phyloP scores from a whole-genome alignment of 2,113 vertebrate species.

The Paradoxurus hermaphroditus region DNA sequence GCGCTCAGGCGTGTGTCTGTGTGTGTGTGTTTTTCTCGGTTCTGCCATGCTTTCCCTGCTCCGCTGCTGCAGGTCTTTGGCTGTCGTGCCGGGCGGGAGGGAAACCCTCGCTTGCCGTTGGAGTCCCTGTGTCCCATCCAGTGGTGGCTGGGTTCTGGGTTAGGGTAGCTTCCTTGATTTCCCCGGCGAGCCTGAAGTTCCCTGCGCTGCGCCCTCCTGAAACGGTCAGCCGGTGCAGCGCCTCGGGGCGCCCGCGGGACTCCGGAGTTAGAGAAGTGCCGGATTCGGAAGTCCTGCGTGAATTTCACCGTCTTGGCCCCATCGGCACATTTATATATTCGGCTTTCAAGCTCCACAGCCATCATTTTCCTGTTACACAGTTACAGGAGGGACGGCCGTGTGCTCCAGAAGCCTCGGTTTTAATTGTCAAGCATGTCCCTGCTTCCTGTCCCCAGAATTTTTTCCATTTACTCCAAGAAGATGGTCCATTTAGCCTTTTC shows the following conservation, averaged over 20 bases:
- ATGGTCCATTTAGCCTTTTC: background rate
- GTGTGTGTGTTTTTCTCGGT: background rate
- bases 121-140: background rate
- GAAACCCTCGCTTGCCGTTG: background rate
- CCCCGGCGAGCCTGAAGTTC: background rate
- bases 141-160: background rate
- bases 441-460: background rate
- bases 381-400: background rate
- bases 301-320: background rate
- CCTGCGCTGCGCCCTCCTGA: background rate
- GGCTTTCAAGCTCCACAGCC: background rate
- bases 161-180: background rate
- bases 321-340: fast-evolving
- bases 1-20: too few species aligned
- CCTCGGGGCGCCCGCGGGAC: background rate
- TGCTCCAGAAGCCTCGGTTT: background rate
- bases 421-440: background rate
- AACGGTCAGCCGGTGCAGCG: background rate
- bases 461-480: background rate
- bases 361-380: background rate
- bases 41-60: background rate
- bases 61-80: too few species aligned
- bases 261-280: background rate
- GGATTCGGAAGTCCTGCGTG: background rate
- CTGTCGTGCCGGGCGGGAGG: background rate